phyloP scores from a whole-genome alignment of 2,888 invertebrate species.

The Netelia melanura region DNA sequence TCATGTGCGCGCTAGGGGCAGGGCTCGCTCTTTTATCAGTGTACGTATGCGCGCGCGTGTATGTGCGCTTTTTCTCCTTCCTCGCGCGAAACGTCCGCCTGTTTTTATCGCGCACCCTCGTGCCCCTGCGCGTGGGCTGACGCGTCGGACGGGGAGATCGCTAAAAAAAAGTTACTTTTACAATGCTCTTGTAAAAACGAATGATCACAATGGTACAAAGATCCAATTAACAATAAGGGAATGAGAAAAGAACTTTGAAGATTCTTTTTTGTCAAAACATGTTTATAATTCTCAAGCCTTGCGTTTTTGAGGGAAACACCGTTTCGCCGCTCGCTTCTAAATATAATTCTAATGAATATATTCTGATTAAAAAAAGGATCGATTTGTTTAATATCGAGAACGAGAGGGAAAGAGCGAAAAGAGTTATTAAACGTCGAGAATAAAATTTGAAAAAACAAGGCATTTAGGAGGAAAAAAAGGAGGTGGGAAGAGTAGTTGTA shows the following conservation, averaged over 20 bases:
- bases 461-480: background rate
- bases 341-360: no score
- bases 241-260: background rate
- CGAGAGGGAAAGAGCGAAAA: background rate
- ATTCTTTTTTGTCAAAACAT: no score
- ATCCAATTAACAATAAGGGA: background rate
- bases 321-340: no score
- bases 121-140: constrained; percentile 70
- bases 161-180: background rate
- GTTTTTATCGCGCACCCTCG: constrained; percentile 68
- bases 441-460: background rate
- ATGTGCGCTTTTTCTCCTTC: constrained; percentile 11
- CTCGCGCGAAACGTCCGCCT: constrained; percentile 60
- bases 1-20: background rate
- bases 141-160: background rate
- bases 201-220: background rate
- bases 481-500: background rate
- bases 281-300: no score
- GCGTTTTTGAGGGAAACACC: no score
- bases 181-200: background rate
- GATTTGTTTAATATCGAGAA: constrained; percentile 78
- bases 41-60: background rate
- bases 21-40: background rate
- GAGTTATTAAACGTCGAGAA: background rate
- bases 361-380: no score